These are phyloP conservation scores for Caradrina kadenii DNA, from an alignment of 2,888 invertebrate species.

Conservation along the genomic window DNA sequence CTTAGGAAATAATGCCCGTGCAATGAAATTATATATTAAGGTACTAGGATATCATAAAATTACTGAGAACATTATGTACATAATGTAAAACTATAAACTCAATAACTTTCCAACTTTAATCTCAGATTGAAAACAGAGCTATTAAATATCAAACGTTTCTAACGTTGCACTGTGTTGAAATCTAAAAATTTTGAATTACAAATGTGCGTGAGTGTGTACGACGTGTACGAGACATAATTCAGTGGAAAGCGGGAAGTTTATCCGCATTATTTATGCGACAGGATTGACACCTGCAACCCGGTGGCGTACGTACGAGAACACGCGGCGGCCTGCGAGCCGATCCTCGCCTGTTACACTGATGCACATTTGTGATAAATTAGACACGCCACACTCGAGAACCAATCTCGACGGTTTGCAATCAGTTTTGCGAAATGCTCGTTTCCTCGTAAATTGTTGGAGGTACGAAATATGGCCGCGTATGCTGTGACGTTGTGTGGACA, in stretches of 20 bases:
- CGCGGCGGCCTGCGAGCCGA: slow-evolving; percentile 41
- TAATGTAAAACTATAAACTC: slow-evolving; percentile 17
- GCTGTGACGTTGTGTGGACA: slow-evolving; percentile 47
- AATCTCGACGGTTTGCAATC: slow-evolving; percentile 83
- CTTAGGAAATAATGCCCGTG: slow-evolving; percentile 21
- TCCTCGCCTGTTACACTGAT: slow-evolving; percentile 71
- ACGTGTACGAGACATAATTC: slow-evolving; percentile 60
- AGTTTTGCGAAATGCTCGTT: slow-evolving; percentile 85
- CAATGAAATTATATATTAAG: slow-evolving; percentile 27
- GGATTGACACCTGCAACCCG: slow-evolving; percentile 77
- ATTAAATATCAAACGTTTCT: slow-evolving; percentile 32
- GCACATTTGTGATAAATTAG: slow-evolving; percentile 85
- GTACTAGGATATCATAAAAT: slow-evolving; percentile 32
- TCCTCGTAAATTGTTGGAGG: slow-evolving; percentile 80
- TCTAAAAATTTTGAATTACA: slow-evolving; percentile 61
- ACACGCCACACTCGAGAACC: slow-evolving; percentile 81
- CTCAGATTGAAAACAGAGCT: slow-evolving; percentile 29
- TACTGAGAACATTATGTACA: slow-evolving; percentile 12
- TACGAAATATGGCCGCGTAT: slow-evolving; percentile 63
- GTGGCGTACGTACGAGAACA: slow-evolving; percentile 37
- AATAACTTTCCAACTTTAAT: slow-evolving; percentile 26
- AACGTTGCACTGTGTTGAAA: slow-evolving; percentile 41
- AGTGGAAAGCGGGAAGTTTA: slow-evolving; percentile 69
- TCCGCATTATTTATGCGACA: slow-evolving; percentile 73
- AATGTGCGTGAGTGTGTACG: slow-evolving; percentile 58